These are phyloP conservation scores for Hyperoplus lanceolatus DNA, from an alignment of 2,797 vertebrate species.

Conservation along the genomic window DNA sequence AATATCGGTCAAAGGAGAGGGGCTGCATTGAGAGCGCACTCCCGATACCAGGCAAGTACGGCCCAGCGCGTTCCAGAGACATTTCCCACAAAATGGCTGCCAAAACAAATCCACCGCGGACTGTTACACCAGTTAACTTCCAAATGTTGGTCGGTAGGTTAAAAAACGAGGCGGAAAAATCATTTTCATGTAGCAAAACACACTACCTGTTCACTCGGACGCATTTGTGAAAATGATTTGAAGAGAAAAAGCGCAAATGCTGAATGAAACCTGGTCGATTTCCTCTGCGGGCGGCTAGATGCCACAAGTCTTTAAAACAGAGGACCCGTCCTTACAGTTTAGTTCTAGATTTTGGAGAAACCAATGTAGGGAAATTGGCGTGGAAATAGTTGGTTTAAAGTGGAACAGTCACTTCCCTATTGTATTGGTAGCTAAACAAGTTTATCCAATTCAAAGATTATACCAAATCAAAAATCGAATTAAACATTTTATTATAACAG, in stretches of 20 bases:
- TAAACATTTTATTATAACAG: constrained; percentile 62
- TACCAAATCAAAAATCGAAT: constrained; percentile 3
- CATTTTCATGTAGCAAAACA: neutral
- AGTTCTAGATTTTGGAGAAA: neutral
- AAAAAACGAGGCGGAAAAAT: neutral
- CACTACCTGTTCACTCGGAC: rapidly evolving
- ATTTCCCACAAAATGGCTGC: constrained; percentile 90
- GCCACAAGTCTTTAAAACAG: too few species aligned
- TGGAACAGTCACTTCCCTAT: neutral
- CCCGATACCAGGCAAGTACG: constrained; percentile 73
- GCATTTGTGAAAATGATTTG: neutral
- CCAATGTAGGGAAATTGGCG: neutral
- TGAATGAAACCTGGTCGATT: neutral
- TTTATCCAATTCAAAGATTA: neutral
- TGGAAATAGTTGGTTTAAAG: neutral
- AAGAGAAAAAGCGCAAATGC: too few species aligned
- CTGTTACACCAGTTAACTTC: constrained; percentile 9
- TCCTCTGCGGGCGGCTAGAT: neutral
- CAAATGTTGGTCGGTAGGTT: neutral
- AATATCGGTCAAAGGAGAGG: constrained; percentile 82
- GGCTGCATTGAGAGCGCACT: constrained; percentile 82
- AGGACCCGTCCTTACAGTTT: too few species aligned
- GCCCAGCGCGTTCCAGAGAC: constrained; percentile 73
- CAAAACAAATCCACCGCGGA: constrained; percentile 87
- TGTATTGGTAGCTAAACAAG: neutral